phyloP scores from a whole-genome alignment of 2,797 vertebrate genomes.

The Etheostoma perlongum region DNA sequence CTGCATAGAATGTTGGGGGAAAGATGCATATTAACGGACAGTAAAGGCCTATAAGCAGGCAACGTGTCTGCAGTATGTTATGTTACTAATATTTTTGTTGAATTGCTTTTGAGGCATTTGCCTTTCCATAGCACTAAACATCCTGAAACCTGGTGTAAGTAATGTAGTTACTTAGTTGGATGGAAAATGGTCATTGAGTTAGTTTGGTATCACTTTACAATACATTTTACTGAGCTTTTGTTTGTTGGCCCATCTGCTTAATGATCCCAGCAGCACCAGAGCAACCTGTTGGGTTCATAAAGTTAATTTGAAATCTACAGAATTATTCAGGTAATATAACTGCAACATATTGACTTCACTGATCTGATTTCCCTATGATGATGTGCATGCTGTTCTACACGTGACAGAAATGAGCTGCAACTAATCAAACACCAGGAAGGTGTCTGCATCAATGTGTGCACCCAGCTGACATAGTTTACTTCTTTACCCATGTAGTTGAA shows the following conservation, averaged over 20 bases:
- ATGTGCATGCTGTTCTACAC: not conserved
- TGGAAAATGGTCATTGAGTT: conserved; percentile 8
- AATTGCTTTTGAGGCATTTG: not conserved
- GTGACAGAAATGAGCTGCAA: conserved; percentile 30
- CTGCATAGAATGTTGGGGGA: too few relatives aligned
- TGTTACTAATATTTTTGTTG: not conserved
- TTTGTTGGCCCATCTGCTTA: not conserved
- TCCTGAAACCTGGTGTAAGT: not conserved
- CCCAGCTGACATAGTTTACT: not conserved
- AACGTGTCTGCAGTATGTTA: not conserved
- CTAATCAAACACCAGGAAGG: conserved; percentile 39
- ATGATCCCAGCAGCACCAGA: not conserved
- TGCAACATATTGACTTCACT: not conserved
- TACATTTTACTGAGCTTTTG: conserved; percentile 15
- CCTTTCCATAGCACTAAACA: not conserved
- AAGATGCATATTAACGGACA: too few relatives aligned
- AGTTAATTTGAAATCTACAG: not conserved
- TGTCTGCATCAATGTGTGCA: conserved; percentile 15
- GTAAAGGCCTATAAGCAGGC: not conserved
- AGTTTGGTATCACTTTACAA: not conserved
- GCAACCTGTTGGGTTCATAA: not conserved
- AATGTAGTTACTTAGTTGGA: not conserved
- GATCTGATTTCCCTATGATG: not conserved
- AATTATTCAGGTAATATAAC: not conserved
- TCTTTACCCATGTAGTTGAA: not conserved